A percentile compares a stretch with the other conserved stretches of the same genome.
Evolutionary conservation across 2,888 invertebrate genomes (phyloP).

Genomic region (Zygogramma bicolorata): DNA sequence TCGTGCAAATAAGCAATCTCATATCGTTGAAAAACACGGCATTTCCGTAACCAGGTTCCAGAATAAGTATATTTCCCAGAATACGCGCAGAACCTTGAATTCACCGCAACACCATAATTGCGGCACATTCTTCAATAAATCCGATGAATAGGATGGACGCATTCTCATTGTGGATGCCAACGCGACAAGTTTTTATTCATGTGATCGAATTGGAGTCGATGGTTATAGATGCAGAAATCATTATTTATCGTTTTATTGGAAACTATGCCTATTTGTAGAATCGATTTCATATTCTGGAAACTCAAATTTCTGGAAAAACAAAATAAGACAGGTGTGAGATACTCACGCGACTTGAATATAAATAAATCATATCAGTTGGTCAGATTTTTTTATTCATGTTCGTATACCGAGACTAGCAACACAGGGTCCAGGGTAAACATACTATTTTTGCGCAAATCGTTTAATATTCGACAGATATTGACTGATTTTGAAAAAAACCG

Average conservation of each 20-base stretch:
- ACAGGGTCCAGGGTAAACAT: too few relatives aligned
- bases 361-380: too few relatives aligned
- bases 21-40: constrained; percentile 1
- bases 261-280: too few relatives aligned
- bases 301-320: too few relatives aligned
- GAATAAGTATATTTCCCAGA: background rate
- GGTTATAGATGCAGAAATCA: background rate
- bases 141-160: background rate
- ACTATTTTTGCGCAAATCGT: too few relatives aligned
- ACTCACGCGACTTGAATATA: too few relatives aligned
- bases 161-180: constrained; percentile 1
- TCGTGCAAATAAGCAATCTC: background rate
- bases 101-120: constrained; percentile 8
- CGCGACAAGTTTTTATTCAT: constrained; percentile 1
- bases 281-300: too few relatives aligned
- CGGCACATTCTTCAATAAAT: constrained; percentile 3
- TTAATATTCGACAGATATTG: too few relatives aligned
- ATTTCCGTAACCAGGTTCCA: constrained; percentile 6
- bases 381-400: too few relatives aligned
- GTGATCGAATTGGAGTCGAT: background rate
- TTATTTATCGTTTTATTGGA: background rate
- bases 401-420: too few relatives aligned
- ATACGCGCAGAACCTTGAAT: constrained; percentile 4
- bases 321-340: too few relatives aligned
- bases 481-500: too few relatives aligned